Base-by-base conservation (phyloP, 2,888 invertebrate genomes). In the Bellardia bayeri region DNA sequence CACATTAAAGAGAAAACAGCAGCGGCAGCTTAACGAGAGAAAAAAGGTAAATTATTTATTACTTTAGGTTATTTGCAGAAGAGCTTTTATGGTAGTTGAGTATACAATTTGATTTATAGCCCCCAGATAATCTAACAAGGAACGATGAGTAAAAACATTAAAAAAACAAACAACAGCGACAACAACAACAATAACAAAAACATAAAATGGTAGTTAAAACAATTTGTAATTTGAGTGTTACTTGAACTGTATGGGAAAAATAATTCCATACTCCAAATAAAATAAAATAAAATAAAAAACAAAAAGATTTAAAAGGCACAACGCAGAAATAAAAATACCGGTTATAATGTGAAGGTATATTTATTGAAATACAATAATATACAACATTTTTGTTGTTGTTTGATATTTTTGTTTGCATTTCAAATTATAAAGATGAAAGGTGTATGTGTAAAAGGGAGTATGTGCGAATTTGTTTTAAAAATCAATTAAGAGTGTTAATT, bases 31-130 rank as follows among this genome's bases (percentile, higher is more conserved):
- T 7, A 14, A 49, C 13, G 30, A n/a, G n/a, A 58, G 68, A 37
- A 37, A 71, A 71, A 80, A 71, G 80, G 80, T 81, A 51, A 71
- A 54, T 64, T 33, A 75, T 75, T 63, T 75, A 64, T 81, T 56
- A 45, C 81, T 72, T 56, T 14, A n/a, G 64, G 81, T 45, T 81
- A 64, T 81, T 81, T 72, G 72, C 11, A 33, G 54, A 64, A 56
- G 5, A 37, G 81, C 42, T 66, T 56, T 71, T 54, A 63, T 51
- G 58, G 45, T 16, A 69, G 37, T 61, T 69, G 13, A 42, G 71
- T 72, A 63, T 33, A 30, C 45, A 42, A 64, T 72, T 56, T 72
- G 72, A 81, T 66, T 72, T 72, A 72, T 72, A 56, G 81, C 81
- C 64, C 30, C 45, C 42, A 42, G 64, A 23, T 64, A 81, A 72